phyloP scores from a whole-genome alignment of 2,797 vertebrate species.

The Mareca penelope region DNA sequence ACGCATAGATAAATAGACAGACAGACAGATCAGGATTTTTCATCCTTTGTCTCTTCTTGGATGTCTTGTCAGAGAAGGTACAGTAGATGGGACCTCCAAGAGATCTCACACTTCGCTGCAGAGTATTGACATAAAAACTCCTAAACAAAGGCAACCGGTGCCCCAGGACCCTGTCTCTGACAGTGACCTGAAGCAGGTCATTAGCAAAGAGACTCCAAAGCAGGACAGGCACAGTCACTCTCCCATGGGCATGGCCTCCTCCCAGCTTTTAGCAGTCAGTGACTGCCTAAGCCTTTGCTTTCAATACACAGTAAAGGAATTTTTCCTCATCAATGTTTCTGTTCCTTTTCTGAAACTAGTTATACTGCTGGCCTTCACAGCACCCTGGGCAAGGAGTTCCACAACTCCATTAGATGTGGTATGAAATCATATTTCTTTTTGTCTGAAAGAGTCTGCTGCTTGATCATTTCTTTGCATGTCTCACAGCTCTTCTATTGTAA shows the following conservation, averaged over 20 bases:
- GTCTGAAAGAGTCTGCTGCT: slow-evolving; percentile 14
- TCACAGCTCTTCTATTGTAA: slow-evolving; percentile 3
- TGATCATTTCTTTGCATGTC: slow-evolving; percentile 32
- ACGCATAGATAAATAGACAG: not conserved
- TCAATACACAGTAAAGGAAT: not conserved
- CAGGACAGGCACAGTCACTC: not conserved
- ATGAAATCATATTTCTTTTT: slow-evolving; percentile 38
- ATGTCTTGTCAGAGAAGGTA: not conserved
- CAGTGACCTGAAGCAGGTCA: not conserved
- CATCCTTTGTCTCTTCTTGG: not conserved
- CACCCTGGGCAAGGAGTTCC: slow-evolving; percentile 28
- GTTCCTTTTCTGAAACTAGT: slow-evolving; percentile 28
- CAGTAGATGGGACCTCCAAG: not conserved
- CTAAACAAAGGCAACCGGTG: not conserved
- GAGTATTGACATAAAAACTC: not conserved
- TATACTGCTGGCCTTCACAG: not conserved
- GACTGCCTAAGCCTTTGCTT: not conserved
- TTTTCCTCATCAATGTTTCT: slow-evolving; percentile 22
- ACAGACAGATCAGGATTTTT: not conserved
- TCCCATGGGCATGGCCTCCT: not conserved
- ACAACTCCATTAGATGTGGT: slow-evolving; percentile 56
- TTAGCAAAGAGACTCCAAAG: not conserved
- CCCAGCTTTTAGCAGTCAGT: not conserved
- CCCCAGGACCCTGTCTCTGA: not conserved
- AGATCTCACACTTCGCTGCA: not conserved